Evolutionary conservation across 2,113 vertebrate species (phyloP), one percentile per base, ranked within the genome.

Genomic region (Tragelaphus strepsiceros): DNA sequence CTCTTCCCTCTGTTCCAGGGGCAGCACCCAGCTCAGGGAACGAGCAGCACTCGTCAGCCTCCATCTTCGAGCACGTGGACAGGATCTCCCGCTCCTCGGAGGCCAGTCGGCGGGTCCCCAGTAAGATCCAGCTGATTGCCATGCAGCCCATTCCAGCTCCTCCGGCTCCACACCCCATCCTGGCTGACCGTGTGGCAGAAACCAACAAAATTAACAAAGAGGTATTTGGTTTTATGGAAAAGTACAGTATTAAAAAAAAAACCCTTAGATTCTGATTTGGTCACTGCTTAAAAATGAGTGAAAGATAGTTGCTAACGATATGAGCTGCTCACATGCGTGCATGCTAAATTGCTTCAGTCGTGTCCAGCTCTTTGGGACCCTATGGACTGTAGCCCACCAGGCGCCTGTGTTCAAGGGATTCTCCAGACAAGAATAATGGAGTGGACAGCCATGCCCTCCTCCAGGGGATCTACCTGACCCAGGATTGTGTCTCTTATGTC

Each of bases 61-160:
- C 99, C 86, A 99, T 99, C 98, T 99, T 99, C 1, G 99, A 99
- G 86, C 99, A 99, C 0, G 99, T 99, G 81, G 99, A 99, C 88
- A 98, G 99, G 94, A 99, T 99, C 98, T 99, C 99, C 1, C 99
- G 99, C 1, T 98, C 99, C 58, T 98, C 99, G 0, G 99, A 99
- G 15, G 99, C 99, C 46, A 99, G 99, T 96, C 99, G 99, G n/a
- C 98, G 99, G 43, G 99, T 99, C 39, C 99, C 99, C 6, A 99
- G 99, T 97, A 99, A 99, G 99, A 99, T 99, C 98, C 99, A 99
- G 98, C 99, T 99, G 19, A 99, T 99, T 17, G 99, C 99, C 96
- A 99, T 99, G 99, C 99, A 99, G 92, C 99, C 99, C 0, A 99
- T 99, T 98, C 98, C 99, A 0, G 98, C 99, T 0, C 99, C 99